A percentile compares a stretch with the other conserved stretches of the same genome.
These are phyloP conservation scores for Nesoenas mayeri DNA, from an alignment of 2,113 vertebrate genomes.

Conservation along the genomic window DNA sequence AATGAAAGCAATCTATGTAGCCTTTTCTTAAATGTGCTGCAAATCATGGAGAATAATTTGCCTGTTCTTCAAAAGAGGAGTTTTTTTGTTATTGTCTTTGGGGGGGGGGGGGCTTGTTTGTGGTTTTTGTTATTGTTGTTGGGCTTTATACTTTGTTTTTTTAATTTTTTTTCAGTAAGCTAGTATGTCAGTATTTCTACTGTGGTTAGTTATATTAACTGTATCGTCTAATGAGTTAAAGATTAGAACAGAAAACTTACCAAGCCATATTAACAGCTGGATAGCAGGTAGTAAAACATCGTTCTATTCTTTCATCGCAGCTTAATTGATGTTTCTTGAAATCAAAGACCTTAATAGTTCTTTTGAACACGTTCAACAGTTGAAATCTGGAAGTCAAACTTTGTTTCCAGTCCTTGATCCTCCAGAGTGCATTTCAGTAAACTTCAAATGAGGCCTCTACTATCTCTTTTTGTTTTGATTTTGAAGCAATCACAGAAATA, in stretches of 20 bases:
- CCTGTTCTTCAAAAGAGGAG: neutral
- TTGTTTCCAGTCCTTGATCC: neutral
- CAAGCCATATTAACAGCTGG: neutral
- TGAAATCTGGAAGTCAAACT: neutral
- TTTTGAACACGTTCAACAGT: neutral
- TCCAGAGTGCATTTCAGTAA: neutral
- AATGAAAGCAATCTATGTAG: neutral
- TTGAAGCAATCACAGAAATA: neutral
- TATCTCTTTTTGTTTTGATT: neutral
- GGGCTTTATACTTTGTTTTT: neutral
- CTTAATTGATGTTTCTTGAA: neutral
- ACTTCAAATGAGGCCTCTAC: neutral
- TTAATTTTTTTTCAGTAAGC: neutral
- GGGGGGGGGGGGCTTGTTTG: neutral
- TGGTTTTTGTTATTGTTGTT: no score
- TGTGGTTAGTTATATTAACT: neutral
- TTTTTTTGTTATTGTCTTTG: rapidly evolving
- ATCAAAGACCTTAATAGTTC: neutral
- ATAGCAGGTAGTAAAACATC: neutral
- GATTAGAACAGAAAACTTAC: neutral
- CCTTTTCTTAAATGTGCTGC: neutral
- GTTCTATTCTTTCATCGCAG: neutral
- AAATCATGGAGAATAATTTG: neutral
- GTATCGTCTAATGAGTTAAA: neutral
- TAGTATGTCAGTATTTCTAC: neutral